Conservation (phyloP, 2,113 vertebrate genomes). For the Steatornis caripensis region DNA sequence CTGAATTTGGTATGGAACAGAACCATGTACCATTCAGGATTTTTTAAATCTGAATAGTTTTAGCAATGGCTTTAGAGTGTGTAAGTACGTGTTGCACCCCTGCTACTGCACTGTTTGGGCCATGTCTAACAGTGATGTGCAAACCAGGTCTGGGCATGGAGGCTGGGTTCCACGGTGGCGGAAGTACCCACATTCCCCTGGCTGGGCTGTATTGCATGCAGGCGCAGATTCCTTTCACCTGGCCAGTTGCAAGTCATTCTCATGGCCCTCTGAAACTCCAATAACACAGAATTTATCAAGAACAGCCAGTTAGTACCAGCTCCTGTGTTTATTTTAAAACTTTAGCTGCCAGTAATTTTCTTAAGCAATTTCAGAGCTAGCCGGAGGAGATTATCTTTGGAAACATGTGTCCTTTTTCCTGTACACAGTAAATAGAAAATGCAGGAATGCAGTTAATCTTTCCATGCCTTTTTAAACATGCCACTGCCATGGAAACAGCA, state of each 20-base stretch:
- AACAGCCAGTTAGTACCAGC: neutral
- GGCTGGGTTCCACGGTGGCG: rapidly evolving
- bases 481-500: rapidly evolving
- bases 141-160: too few relatives aligned
- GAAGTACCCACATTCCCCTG: rapidly evolving
- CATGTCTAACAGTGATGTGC: rapidly evolving
- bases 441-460: neutral
- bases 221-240: neutral
- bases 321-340: neutral
- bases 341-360: neutral
- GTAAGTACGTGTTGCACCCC: neutral
- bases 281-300: neutral
- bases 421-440: neutral
- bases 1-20: neutral
- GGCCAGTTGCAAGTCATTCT: neutral
- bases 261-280: neutral
- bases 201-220: neutral
- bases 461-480: neutral
- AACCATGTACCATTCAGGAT: neutral
- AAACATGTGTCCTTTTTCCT: neutral
- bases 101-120: rapidly evolving
- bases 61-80: neutral
- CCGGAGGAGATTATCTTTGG: neutral
- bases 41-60: neutral
- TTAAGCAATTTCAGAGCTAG: neutral